Evolutionary conservation across 2,797 vertebrate genomes (phyloP).

Genomic region (Brachyrhaphis roseni): DNA sequence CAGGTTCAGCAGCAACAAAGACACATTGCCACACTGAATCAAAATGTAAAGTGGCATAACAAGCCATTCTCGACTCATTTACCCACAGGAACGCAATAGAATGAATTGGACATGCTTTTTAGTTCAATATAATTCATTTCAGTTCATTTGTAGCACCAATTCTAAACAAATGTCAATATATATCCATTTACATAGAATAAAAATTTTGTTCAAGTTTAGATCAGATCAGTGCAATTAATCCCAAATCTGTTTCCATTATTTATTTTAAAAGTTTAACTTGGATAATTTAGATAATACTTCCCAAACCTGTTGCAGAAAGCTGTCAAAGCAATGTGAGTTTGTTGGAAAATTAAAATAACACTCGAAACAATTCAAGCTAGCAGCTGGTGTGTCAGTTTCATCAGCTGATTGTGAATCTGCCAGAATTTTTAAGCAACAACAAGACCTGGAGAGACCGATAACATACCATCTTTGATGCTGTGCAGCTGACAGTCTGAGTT

Average conservation of each 20-base stretch:
- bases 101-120: neutral
- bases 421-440: neutral
- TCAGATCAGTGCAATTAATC: neutral
- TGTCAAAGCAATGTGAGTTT: neutral
- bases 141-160: neutral
- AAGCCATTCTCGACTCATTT: neutral
- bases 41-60: slow-evolving; percentile 7
- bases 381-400: neutral
- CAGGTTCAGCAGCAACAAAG: slow-evolving; percentile 13
- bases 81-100: neutral
- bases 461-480: neutral
- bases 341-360: neutral
- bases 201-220: neutral
- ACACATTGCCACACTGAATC: slow-evolving; percentile 14
- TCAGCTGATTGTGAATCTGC: neutral
- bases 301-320: neutral
- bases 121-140: neutral
- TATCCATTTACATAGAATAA: neutral
- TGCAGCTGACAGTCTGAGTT: neutral
- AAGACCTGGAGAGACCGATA: neutral
- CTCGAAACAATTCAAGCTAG: neutral
- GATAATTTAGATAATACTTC: neutral
- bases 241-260: neutral
- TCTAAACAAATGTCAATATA: neutral
- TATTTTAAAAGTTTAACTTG: neutral